Evolutionary conservation across 1,140 invertebrate species (phyloP), one percentile per base, ranked within the genome.

Genomic region (Trichonephila inaurata): DNA sequence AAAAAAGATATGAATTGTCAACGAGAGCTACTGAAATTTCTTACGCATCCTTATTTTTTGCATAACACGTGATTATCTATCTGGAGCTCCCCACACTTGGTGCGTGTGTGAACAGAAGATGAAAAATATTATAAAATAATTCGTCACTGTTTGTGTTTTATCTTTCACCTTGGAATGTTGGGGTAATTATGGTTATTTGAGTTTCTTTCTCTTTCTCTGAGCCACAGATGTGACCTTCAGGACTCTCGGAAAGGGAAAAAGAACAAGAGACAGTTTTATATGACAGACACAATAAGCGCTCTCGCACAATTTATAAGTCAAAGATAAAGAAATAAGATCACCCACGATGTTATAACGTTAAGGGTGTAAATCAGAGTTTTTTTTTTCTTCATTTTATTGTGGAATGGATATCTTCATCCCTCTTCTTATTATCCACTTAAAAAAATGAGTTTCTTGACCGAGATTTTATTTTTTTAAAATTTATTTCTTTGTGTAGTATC

Each of bases 41-140:
- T 51, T 5, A 51, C 10, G 51, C 10, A 51, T 51, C 51, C 7
- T 51, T 51, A 51, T 12, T 51, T 51, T 40, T 40, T 40, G 4
- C 33, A 12, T 12, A 51, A 51, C 51, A 7, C 1, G 10, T 51
- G 51, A 10, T 51, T 51, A 51, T 51, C 51, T 51, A 51, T 51
- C 51, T 51, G 10, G 51, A 51, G 7, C 19, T 7, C 0, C 19
- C 64, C n/a, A 12, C 28, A 28, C 12, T 77, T 18, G 18, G 28
- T 77, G 24, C 24, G 3, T n/a, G 69, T 16, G 28, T 5, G 24
- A 77, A 6, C 24, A 77, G 28, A 77, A 77, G 28, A 33, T 24
- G 28, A 77, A 77, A 51, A 77, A 28, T 77, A 28, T 16, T 18
- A 77, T 77, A 77, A 77, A 77, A 33, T 16, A 77, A 77, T 77